These are phyloP conservation scores for Yponomeuta malinellus DNA, from an alignment of 2,888 invertebrate species.

Conservation along the genomic window DNA sequence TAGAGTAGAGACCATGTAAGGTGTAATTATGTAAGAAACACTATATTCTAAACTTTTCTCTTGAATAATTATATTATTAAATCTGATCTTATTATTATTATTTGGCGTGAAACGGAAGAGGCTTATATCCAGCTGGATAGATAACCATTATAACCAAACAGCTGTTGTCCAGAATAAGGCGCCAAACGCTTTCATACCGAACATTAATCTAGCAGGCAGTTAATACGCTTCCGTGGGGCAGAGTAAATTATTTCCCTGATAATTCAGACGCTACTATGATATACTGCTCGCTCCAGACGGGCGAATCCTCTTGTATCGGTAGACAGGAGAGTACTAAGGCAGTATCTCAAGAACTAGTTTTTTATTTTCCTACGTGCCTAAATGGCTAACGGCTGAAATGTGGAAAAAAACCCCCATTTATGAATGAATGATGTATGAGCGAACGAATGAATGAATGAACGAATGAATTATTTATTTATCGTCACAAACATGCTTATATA, in stretches of 20 bases:
- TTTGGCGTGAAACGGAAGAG: neutral
- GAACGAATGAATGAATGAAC: too few relatives aligned
- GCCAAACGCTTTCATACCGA: neutral
- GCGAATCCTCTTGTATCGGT: neutral
- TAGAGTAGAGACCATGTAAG: too few relatives aligned
- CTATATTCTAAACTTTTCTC: too few relatives aligned
- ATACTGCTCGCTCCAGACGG: neutral
- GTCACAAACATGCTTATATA: too few relatives aligned
- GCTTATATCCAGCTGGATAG: neutral
- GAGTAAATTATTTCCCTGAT: conserved; percentile 20
- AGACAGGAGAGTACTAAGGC: neutral
- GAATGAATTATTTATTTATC: too few relatives aligned
- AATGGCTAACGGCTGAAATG: too few relatives aligned
- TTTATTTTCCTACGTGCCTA: too few relatives aligned
- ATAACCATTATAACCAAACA: neutral
- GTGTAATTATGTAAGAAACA: too few relatives aligned
- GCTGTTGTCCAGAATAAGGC: neutral
- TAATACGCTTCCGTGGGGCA: conserved; percentile 11
- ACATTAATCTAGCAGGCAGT: conserved; percentile 13
- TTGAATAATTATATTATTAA: too few relatives aligned
- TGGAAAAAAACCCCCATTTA: too few relatives aligned
- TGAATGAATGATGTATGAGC: too few relatives aligned
- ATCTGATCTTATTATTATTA: too few relatives aligned
- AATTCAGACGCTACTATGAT: conserved; percentile 14
- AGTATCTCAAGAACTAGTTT: neutral